Evolutionary conservation across 2,797 vertebrate genomes (phyloP).

Genomic region (Lacerta viridis): DNA sequence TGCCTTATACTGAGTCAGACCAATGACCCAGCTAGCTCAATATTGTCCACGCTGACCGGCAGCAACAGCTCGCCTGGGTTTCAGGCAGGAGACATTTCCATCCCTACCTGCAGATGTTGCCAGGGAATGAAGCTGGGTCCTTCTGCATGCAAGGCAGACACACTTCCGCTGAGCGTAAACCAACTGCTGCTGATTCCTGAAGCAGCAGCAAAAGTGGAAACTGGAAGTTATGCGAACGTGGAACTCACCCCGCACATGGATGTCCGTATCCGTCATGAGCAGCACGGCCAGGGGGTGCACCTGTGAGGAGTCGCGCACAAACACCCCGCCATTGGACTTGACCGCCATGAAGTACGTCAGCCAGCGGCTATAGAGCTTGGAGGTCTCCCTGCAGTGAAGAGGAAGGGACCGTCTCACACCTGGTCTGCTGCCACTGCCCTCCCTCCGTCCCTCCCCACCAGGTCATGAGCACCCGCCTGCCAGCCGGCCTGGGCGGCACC

Average conservation of each 20-base stretch:
- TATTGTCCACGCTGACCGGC: no score
- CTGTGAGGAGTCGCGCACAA: constrained; percentile 92
- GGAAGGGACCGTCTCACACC: fast-evolving
- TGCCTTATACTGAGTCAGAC: no score
- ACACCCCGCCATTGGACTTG: constrained; percentile 90
- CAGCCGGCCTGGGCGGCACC: fast-evolving
- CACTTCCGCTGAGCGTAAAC: background rate
- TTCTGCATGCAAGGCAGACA: no score
- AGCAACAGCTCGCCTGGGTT: no score
- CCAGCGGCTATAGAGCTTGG: constrained; percentile 90
- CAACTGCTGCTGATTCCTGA: background rate
- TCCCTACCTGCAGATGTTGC: no score
- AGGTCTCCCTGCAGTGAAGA: constrained; percentile 75
- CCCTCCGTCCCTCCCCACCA: background rate
- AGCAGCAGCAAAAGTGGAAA: background rate
- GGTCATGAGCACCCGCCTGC: no score
- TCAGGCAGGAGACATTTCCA: no score
- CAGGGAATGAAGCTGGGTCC: no score
- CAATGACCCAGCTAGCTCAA: no score
- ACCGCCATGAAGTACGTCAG: constrained; percentile 94
- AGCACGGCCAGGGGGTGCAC: constrained; percentile 93
- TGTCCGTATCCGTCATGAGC: constrained; percentile 90
- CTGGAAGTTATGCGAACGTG: no score
- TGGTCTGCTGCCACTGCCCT: fast-evolving
- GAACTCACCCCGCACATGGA: constrained; percentile 86